These are phyloP conservation scores for Dryobates pubescens DNA, from an alignment of 2,797 vertebrate genomes.

Conservation along the genomic window DNA sequence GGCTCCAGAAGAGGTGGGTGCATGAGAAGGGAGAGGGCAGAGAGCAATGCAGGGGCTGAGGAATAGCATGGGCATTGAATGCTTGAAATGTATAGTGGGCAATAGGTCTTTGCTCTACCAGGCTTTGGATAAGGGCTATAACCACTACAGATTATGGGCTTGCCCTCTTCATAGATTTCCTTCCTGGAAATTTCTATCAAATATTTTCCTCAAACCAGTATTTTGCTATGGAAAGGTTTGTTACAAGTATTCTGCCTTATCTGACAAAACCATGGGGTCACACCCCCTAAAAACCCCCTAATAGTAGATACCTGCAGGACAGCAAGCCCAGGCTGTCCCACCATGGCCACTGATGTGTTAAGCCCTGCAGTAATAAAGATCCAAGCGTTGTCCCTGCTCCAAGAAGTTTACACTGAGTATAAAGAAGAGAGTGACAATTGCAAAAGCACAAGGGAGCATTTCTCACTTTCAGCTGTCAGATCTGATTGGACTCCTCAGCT, in stretches of 20 bases:
- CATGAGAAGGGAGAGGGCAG: background rate
- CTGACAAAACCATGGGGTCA: background rate
- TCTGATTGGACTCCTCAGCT: background rate
- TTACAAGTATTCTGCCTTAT: background rate
- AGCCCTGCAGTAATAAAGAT: background rate
- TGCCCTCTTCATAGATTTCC: background rate
- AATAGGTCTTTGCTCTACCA: background rate
- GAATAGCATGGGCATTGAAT: background rate
- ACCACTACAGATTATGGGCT: fast-evolving
- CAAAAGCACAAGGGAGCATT: background rate
- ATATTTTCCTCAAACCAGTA: background rate
- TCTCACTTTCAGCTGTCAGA: background rate
- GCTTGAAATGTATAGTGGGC: background rate
- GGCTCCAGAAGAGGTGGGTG: background rate
- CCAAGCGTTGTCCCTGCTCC: background rate
- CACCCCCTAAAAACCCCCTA: fast-evolving
- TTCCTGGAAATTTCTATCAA: background rate
- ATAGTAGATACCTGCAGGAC: fast-evolving
- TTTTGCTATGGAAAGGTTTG: fast-evolving
- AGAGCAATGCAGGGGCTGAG: background rate
- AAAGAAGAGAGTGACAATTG: background rate
- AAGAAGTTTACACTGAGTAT: background rate
- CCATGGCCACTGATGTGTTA: background rate
- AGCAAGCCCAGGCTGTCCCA: background rate
- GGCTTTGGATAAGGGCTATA: background rate